phyloP scores from a whole-genome alignment of 2,888 invertebrate species.

The Clostera curtula region DNA sequence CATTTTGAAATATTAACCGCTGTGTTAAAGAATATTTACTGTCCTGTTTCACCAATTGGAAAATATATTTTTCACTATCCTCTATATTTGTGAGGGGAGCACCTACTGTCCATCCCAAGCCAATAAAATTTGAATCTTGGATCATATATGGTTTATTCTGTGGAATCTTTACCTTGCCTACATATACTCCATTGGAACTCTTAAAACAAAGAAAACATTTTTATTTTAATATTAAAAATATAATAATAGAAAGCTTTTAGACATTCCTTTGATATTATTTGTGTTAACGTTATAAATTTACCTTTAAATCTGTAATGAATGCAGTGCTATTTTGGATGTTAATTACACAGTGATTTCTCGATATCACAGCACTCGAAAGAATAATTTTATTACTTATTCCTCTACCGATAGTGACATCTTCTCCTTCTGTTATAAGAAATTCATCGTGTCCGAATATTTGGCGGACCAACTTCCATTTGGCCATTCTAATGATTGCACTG shows the following conservation, averaged over 20 bases:
- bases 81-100: slow-evolving; percentile 36
- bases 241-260: neutral
- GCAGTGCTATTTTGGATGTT: slow-evolving; percentile 38
- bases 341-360: slow-evolving; percentile 55
- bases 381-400: slow-evolving; percentile 43
- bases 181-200: slow-evolving; percentile 77
- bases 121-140: slow-evolving; percentile 62
- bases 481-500: slow-evolving; percentile 29
- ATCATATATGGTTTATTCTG: slow-evolving; percentile 43
- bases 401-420: slow-evolving; percentile 52
- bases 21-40: slow-evolving; percentile 19
- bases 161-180: slow-evolving; percentile 58
- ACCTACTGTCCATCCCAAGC: slow-evolving; percentile 64
- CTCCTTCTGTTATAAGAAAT: slow-evolving; percentile 42
- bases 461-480: slow-evolving; percentile 54
- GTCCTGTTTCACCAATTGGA: slow-evolving; percentile 39
- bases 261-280: too few species aligned
- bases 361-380: slow-evolving; percentile 53
- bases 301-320: slow-evolving; percentile 51
- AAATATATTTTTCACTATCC: slow-evolving; percentile 53
- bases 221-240: neutral
- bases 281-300: slow-evolving; percentile 26
- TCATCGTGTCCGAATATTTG: slow-evolving; percentile 45
- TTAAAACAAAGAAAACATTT: slow-evolving; percentile 34
- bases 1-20: slow-evolving; percentile 42